Base-by-base conservation (phyloP, 2,888 invertebrate genomes). In the Plutella xylostella region DNA sequence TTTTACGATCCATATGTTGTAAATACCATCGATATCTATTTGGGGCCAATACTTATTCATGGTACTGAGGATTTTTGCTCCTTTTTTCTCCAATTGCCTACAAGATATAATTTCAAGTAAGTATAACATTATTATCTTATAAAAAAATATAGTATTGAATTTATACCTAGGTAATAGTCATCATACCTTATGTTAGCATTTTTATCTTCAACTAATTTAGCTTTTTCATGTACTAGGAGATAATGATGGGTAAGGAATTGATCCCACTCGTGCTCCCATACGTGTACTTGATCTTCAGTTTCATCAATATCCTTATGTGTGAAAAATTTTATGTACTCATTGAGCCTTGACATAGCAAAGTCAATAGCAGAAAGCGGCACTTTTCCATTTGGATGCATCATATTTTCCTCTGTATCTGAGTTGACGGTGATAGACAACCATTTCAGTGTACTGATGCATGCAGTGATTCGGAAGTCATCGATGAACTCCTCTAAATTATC, bases 1-100 rank as follows among this genome's bases (percentile, higher is more conserved):
- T 68, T 97, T 97, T 48, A 97, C 88, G 51, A 97, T 97, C 97
- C 97, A 97, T 54, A 96, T 89, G 71, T 97, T 97, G 47, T 89
- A 86, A 48, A 89, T 87, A 0, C 97, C 97, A 67, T 97, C 97
- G 53, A 93, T 86, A 28, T 90, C 88, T 54, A 92, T 87, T 65
- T 94, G 94, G 0, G 94, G 93, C 92, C 93, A 94, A 62, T 86
- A 89, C 46, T 86, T 87, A 14, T 85, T 78, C 57, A 96, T 85
- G 37, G 89, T 86, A 15, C 88, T 86, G 45, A 95, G 68, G 31
- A 91, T 72, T 48, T 87, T 86, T 42, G 87, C 82, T 4, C 88
- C 86, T 55, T 78, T 85, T 44, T 78, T 82, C 57, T 86, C 85
- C 46, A 82, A 63, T 58, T 68, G 71, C 53, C 86, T 86, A 62